phyloP scores from a whole-genome alignment of 2,113 vertebrate species.

The Prochilodus magdalenae region DNA sequence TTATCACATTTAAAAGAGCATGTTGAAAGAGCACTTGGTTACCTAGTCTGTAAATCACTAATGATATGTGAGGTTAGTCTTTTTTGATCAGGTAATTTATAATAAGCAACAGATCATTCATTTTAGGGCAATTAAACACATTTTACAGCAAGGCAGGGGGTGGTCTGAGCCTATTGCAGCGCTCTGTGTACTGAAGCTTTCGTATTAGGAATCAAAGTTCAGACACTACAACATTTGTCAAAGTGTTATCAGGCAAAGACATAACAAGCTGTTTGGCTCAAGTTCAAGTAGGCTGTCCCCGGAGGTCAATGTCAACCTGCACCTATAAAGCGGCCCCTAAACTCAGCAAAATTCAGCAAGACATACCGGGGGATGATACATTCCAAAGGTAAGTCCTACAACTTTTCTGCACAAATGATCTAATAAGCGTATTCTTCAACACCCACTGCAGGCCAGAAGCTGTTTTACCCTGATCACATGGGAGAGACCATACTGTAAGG shows the following conservation, averaged over 20 bases:
- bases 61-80: no score
- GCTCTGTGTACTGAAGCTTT: background rate
- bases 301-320: background rate
- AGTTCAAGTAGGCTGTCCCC: slow-evolving; percentile 37
- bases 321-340: background rate
- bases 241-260: slow-evolving; percentile 2
- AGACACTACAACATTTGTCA: background rate
- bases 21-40: background rate
- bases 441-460: background rate
- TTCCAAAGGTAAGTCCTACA: background rate
- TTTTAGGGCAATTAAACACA: background rate
- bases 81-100: slow-evolving; percentile 7
- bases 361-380: background rate
- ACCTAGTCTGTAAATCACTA: background rate
- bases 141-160: background rate
- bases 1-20: background rate
- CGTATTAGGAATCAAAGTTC: slow-evolving; percentile 20
- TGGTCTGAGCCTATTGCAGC: background rate
- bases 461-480: background rate
- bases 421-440: background rate
- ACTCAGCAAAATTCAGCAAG: background rate
- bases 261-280: slow-evolving; percentile 6
- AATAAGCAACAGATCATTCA: background rate
- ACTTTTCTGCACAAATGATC: background rate
- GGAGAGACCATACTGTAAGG: background rate